Evolutionary conservation across 1,140 invertebrate genomes (phyloP).

Genomic region (Drosophila murphyi): DNA sequence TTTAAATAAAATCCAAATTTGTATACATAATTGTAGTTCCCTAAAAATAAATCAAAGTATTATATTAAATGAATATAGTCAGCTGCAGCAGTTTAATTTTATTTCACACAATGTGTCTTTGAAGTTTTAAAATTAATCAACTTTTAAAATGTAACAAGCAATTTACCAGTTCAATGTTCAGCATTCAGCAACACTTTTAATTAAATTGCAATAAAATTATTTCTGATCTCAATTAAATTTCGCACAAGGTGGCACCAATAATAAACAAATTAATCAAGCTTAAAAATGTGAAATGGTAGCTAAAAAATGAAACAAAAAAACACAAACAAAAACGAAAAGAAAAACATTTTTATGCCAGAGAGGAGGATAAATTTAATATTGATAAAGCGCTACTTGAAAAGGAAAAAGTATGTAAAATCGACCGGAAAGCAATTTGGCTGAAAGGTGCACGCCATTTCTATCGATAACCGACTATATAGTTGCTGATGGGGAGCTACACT

Average conservation of each 20-base stretch:
- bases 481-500: neutral
- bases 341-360: constrained; percentile 27
- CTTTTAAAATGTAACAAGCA: neutral
- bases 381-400: constrained; percentile 45
- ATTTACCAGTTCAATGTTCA: neutral
- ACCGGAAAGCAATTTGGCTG: constrained; percentile 73
- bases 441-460: constrained; percentile 72
- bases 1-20: no score
- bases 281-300: constrained; percentile 34
- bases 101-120: neutral
- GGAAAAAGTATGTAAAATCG: constrained; percentile 32
- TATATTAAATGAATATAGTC: no score
- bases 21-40: no score
- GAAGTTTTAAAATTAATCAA: neutral
- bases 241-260: constrained; percentile 1
- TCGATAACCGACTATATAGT: constrained; percentile 66
- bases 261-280: constrained; percentile 46
- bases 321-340: neutral
- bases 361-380: constrained; percentile 59
- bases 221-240: constrained; percentile 12
- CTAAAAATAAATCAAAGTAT: no score
- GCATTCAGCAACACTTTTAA: constrained; percentile 12
- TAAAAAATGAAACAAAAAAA: constrained; percentile 43
- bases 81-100: neutral
- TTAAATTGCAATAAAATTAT: constrained; percentile 42